These are phyloP conservation scores for Papilio xuthus DNA, from an alignment of 1,140 invertebrate species.

Conservation along the genomic window DNA sequence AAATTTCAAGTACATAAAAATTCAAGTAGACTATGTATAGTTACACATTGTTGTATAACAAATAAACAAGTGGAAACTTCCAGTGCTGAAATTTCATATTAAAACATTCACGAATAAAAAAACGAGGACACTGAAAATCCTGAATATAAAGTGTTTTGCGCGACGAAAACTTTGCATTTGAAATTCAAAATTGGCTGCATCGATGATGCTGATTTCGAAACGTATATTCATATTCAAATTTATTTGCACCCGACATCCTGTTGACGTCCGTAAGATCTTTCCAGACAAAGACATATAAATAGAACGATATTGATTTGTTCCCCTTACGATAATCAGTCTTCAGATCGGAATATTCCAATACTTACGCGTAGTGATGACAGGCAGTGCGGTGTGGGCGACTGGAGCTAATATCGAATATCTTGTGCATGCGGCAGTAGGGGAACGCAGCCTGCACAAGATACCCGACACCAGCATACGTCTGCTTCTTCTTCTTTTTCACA, in stretches of 20 bases:
- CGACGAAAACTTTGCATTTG: background rate
- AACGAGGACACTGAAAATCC: background rate
- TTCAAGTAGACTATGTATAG: background rate
- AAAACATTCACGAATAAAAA: background rate
- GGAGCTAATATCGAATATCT: background rate
- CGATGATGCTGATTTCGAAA: background rate
- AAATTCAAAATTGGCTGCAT: constrained; percentile 12
- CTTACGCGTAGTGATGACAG: background rate
- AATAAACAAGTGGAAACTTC: too few relatives aligned
- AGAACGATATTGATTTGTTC: background rate
- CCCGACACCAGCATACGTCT: background rate
- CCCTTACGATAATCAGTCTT: background rate
- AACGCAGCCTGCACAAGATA: background rate
- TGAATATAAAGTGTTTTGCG: constrained; percentile 8
- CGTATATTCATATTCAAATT: background rate
- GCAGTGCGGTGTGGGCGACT: background rate
- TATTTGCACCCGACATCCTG: background rate
- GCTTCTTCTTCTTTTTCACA: background rate
- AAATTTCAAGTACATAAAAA: background rate
- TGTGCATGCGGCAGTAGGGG: background rate
- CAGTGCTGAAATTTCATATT: background rate
- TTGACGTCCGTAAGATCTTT: background rate
- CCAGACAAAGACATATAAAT: background rate
- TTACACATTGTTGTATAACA: too few relatives aligned
- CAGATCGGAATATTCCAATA: background rate